phyloP scores from a whole-genome alignment of 2,888 invertebrate genomes.

The Ochropleura plecta region DNA sequence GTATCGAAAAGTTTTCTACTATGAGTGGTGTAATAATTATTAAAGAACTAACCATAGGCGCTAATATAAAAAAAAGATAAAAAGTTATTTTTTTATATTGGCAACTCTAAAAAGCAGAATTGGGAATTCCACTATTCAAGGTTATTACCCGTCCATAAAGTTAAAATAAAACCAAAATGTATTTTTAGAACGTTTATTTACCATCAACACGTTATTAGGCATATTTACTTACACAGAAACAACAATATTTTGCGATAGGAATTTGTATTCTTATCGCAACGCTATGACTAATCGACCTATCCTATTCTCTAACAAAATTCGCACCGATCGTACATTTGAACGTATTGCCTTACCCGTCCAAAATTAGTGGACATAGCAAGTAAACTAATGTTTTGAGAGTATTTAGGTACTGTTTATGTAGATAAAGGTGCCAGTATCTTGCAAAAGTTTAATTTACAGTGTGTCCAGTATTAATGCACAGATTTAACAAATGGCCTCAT shows the following conservation, averaged over 20 bases:
- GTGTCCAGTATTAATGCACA: not conserved
- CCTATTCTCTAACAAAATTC: conserved; percentile 47
- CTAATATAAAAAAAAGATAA: not conserved
- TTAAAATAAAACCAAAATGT: conserved; percentile 46
- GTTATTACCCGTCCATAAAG: not conserved
- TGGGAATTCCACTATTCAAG: not conserved
- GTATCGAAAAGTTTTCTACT: not conserved
- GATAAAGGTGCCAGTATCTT: not conserved
- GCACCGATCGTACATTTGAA: conserved; percentile 27
- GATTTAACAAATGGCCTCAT: not conserved
- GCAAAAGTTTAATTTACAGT: not conserved
- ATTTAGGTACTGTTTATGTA: not conserved
- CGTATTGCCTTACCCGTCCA: not conserved
- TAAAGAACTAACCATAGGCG: not conserved
- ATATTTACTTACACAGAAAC: conserved; percentile 82
- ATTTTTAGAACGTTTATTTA: conserved; percentile 86
- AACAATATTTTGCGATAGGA: conserved; percentile 73
- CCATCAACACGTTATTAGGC: conserved; percentile 87
- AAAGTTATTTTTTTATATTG: not conserved
- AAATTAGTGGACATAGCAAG: not conserved
- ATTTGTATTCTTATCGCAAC: conserved; percentile 53
- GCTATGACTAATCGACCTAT: conserved; percentile 57
- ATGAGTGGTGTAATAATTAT: not conserved
- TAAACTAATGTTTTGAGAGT: not conserved
- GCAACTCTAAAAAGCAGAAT: not conserved